Percentiles rank a stretch among this genome's conserved stretches.
These are phyloP conservation scores for Junco hyemalis DNA, from an alignment of 2,113 vertebrate genomes.

Conservation along the genomic window DNA sequence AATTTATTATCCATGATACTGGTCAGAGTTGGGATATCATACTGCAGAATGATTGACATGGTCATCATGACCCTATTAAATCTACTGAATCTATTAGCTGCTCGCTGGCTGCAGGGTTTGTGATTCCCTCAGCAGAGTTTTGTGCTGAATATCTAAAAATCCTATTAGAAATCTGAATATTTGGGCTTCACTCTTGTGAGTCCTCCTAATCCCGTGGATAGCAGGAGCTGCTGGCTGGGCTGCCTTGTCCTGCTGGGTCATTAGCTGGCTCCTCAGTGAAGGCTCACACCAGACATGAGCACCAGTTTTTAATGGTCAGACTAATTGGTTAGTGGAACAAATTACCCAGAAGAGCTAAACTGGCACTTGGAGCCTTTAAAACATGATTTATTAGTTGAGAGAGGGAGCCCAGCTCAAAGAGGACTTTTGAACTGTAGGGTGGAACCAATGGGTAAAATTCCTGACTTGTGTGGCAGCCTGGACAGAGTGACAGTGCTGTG, in stretches of 20 bases:
- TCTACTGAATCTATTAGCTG: not conserved
- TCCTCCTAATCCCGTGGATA: not conserved
- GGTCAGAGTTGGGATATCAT: not conserved
- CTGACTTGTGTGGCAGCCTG: fast-evolving
- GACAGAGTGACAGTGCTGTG: not conserved
- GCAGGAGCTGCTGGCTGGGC: not conserved
- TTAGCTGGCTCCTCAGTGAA: not conserved
- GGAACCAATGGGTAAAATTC: not conserved
- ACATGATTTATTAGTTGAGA: not conserved
- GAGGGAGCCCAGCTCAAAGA: not conserved
- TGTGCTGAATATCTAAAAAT: not conserved
- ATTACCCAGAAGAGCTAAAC: not conserved
- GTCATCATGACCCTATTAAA: not conserved
- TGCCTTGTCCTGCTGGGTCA: not conserved
- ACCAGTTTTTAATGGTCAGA: not conserved
- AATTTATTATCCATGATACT: not conserved
- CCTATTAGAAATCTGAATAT: not conserved
- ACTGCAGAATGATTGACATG: not conserved
- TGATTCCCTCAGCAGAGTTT: not conserved
- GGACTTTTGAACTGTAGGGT: not conserved
- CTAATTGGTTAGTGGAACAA: not conserved
- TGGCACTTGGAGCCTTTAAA: not conserved
- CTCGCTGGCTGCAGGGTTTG: not conserved
- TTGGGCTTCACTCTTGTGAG: not conserved
- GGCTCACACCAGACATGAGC: not conserved